phyloP scores from a whole-genome alignment of 2,888 invertebrate species.

The Lasius fuliginosus region DNA sequence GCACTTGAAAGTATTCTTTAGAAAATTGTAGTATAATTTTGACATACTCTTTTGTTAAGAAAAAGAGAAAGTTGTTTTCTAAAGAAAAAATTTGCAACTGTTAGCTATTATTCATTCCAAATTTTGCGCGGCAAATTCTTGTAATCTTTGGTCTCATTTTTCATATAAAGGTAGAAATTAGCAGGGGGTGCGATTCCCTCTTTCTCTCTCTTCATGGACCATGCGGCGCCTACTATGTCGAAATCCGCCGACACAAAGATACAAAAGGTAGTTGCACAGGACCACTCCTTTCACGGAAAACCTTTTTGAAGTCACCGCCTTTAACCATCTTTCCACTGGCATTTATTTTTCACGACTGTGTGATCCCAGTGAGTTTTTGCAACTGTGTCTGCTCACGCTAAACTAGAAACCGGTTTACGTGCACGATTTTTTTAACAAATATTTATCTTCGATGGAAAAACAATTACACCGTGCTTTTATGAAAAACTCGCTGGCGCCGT shows the following conservation, averaged over 20 bases:
- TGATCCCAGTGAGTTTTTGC: conserved; percentile 58
- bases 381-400: neutral
- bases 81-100: neutral
- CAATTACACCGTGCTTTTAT: conserved; percentile 16
- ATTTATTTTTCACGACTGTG: conserved; percentile 55
- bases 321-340: conserved; percentile 75
- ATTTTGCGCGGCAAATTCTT: neutral
- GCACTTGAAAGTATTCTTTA: neutral
- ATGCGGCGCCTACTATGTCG: conserved; percentile 54
- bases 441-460: conserved; percentile 23
- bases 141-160: conserved; percentile 20
- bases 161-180: conserved; percentile 57
- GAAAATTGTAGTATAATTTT: neutral
- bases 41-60: neutral
- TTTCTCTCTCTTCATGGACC: conserved; percentile 33
- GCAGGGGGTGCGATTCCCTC: conserved; percentile 31
- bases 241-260: conserved; percentile 80
- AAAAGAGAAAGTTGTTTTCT: neutral
- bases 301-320: conserved; percentile 85
- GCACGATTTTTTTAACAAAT: conserved; percentile 46
- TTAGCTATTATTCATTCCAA: neutral
- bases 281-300: conserved; percentile 85
- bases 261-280: conserved; percentile 80
- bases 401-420: conserved; percentile 10
- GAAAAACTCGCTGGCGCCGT: conserved; percentile 15